Evolutionary conservation across 23 tunicate genomes (phyloP).

Genomic region (Ciona savignyi): DNA sequence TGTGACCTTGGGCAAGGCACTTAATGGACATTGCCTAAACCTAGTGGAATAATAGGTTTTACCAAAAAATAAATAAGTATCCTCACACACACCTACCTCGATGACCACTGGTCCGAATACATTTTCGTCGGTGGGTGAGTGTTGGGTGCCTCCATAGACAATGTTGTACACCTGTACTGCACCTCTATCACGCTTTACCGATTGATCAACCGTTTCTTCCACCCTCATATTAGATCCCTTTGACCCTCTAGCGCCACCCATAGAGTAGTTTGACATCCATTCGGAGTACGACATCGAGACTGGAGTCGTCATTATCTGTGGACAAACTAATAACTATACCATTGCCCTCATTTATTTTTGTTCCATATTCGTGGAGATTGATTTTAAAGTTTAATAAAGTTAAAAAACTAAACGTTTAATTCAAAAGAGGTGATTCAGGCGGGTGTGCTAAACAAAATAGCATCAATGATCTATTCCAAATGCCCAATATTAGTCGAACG

Average conservation of each 20-base stretch:
- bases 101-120: not conserved
- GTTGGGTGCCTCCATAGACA: constrained; percentile 13
- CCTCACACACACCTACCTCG: constrained; percentile 12
- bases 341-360: not conserved
- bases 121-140: not conserved
- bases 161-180: constrained; percentile 43
- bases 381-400: no score
- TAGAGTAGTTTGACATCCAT: constrained; percentile 43
- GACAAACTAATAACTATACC: not conserved
- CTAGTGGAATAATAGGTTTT: no score
- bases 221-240: constrained; percentile 24
- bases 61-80: no score
- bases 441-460: no score
- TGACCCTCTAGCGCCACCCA: constrained; percentile 24
- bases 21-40: no score
- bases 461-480: no score
- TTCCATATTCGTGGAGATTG: not conserved
- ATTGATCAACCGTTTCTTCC: constrained; percentile 23
- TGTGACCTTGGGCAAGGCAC: no score
- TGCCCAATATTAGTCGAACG: no score
- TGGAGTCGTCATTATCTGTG: constrained; percentile 55
- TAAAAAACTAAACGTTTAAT: no score
- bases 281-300: constrained; percentile 64
- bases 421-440: no score
- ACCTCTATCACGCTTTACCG: constrained; percentile 1